These are phyloP conservation scores for Myiagra hebetior DNA, from an alignment of 2,113 vertebrate genomes.

Conservation along the genomic window DNA sequence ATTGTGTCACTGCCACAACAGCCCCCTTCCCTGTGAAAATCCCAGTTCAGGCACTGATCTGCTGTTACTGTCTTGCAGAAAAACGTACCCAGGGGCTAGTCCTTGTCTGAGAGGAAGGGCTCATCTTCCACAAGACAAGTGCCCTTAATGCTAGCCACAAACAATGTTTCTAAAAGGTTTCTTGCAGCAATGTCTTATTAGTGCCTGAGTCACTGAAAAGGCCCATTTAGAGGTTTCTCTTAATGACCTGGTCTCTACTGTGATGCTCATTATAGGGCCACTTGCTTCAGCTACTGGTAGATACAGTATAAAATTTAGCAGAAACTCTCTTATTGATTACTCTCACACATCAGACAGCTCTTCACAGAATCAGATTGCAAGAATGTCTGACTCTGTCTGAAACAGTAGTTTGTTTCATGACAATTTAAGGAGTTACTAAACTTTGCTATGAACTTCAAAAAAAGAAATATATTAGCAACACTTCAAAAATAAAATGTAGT, in stretches of 20 bases:
- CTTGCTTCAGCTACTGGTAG: constrained; percentile 13
- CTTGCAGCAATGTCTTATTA: constrained; percentile 56
- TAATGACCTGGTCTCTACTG: constrained; percentile 67
- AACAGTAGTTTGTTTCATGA: neutral
- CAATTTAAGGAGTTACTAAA: neutral
- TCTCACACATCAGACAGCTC: neutral
- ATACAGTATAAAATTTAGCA: neutral
- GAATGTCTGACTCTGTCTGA: neutral
- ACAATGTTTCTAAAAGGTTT: constrained; percentile 43
- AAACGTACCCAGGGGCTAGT: neutral
- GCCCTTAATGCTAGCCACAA: neutral
- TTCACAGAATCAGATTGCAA: neutral
- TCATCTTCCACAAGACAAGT: neutral
- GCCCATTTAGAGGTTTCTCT: constrained; percentile 27
- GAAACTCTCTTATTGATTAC: constrained; percentile 24
- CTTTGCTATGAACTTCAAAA: neutral
- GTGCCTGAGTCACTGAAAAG: constrained; percentile 41
- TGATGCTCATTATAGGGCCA: constrained; percentile 59
- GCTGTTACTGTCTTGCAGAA: neutral
- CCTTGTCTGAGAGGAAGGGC: neutral
- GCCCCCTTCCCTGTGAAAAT: neutral
- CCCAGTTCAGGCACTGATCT: neutral
- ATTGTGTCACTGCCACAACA: neutral
- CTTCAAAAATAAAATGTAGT: neutral
- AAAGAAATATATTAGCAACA: neutral